Conservation (phyloP, 2,888 invertebrate species). For the Drosophila macrothrix region DNA sequence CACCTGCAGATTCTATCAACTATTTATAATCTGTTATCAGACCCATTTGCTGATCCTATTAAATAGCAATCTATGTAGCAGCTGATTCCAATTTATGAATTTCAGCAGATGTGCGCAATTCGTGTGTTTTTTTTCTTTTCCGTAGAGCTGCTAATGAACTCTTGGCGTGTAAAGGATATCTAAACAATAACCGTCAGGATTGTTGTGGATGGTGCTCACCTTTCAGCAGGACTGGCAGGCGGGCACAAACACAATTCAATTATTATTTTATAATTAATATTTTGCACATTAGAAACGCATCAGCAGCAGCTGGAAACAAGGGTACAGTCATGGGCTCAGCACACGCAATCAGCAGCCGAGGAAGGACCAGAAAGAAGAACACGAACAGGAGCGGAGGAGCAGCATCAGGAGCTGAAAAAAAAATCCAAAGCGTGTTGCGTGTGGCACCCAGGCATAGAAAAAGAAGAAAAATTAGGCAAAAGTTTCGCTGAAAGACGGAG, state of each 20-base stretch:
- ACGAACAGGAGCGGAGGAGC: conserved; percentile 5
- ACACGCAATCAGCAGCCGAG: conserved; percentile 53
- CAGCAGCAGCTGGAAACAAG: conserved; percentile 65
- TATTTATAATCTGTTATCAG: conserved; percentile 29
- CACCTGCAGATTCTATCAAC: conserved; percentile 23
- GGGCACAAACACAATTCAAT: conserved; percentile 71
- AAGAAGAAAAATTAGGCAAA: conserved; percentile 66
- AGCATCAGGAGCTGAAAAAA: conserved; percentile 17
- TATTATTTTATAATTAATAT: conserved; percentile 81
- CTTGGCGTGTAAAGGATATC: conserved; percentile 67
- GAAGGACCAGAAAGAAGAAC: conserved; percentile 1
- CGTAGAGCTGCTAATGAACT: conserved; percentile 63
- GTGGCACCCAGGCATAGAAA: conserved; percentile 45
- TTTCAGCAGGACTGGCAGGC: conserved; percentile 57
- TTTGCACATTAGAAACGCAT: conserved; percentile 80
- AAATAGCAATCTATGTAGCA: conserved; percentile 53
- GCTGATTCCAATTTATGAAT: conserved; percentile 53
- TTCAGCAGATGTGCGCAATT: conserved; percentile 56
- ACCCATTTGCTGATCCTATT: conserved; percentile 51
- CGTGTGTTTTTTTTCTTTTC: conserved; percentile 1
- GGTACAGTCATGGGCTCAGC: conserved; percentile 52
- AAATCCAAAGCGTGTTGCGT: conserved; percentile 55
- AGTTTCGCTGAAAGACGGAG: conserved; percentile 35
- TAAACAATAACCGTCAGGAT: conserved; percentile 44
- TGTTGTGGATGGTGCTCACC: conserved; percentile 44